phyloP scores from a whole-genome alignment of 2,888 invertebrate species.

The Hedya salicella region DNA sequence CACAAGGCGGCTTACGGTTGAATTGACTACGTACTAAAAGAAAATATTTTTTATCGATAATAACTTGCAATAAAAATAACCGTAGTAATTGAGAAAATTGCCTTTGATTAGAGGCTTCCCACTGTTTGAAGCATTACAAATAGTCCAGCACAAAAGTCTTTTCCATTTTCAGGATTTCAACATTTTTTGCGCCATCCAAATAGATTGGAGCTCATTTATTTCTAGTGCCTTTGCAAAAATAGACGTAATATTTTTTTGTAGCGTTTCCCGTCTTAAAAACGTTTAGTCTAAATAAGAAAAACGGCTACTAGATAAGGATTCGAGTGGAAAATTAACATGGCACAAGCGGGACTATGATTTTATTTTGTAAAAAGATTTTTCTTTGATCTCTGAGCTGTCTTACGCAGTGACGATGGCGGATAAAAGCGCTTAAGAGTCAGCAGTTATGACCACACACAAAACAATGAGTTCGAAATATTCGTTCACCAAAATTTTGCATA shows the following conservation, averaged over 20 bases:
- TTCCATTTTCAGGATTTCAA: not conserved
- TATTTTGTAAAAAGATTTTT: conserved; percentile 18
- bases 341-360: conserved; percentile 3
- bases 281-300: conserved; percentile 22
- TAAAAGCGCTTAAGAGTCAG: conserved; percentile 19
- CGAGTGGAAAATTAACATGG: conserved; percentile 30
- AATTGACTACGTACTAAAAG: conserved; percentile 8
- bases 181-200: conserved; percentile 7
- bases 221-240: conserved; percentile 16
- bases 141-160: conserved; percentile 1
- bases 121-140: conserved; percentile 5
- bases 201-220: conserved; percentile 29
- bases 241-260: conserved; percentile 22
- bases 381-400: conserved; percentile 37
- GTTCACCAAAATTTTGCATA: not conserved
- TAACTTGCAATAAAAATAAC: not conserved
- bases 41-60: conserved; percentile 6
- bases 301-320: conserved; percentile 24
- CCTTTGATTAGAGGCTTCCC: conserved; percentile 2
- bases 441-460: not conserved
- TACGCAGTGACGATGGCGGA: conserved; percentile 5
- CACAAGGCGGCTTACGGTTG: not conserved
- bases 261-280: conserved; percentile 10
- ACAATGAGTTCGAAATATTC: conserved; percentile 1
- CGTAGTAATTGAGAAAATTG: conserved; percentile 9